phyloP scores from a whole-genome alignment of 2,113 vertebrate species.

The Oncorhynchus masou region DNA sequence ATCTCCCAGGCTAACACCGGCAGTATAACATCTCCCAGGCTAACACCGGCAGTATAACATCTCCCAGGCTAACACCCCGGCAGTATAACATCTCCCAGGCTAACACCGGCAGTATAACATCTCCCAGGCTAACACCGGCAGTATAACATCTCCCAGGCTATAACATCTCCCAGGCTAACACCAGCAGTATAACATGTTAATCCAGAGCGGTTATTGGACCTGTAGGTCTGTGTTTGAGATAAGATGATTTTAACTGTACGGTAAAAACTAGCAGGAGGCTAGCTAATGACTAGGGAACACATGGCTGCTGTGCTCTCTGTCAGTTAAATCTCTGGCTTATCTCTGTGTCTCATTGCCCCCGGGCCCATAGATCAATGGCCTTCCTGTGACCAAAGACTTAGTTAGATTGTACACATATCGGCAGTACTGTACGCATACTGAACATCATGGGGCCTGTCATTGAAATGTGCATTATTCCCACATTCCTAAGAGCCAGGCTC shows the following conservation, averaged over 20 bases:
- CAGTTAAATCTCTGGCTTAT: constrained; percentile 34
- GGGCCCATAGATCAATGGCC: constrained; percentile 20
- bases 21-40: too few species aligned
- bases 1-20: too few species aligned
- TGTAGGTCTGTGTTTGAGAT: constrained; percentile 42
- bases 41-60: too few species aligned
- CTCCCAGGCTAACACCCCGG: too few species aligned
- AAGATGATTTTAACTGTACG: constrained; percentile 36
- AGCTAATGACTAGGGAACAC: constrained; percentile 16
- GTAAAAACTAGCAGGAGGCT: constrained; percentile 39
- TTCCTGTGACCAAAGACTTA: constrained; percentile 32
- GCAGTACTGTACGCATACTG: constrained; percentile 17
- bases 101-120: too few species aligned
- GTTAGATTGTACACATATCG: constrained; percentile 24
- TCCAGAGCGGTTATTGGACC: constrained; percentile 38
- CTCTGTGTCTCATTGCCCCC: constrained; percentile 22
- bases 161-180: constrained; percentile 4
- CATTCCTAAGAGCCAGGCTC: constrained; percentile 64
- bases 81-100: too few species aligned
- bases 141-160: background rate
- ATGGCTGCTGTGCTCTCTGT: constrained; percentile 19
- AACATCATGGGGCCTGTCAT: constrained; percentile 54
- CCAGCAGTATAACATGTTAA: constrained; percentile 25
- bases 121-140: too few species aligned
- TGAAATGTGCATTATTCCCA: constrained; percentile 61